phyloP scores from a whole-genome alignment of 2,888 invertebrate species.

The Campaea margaritaria region DNA sequence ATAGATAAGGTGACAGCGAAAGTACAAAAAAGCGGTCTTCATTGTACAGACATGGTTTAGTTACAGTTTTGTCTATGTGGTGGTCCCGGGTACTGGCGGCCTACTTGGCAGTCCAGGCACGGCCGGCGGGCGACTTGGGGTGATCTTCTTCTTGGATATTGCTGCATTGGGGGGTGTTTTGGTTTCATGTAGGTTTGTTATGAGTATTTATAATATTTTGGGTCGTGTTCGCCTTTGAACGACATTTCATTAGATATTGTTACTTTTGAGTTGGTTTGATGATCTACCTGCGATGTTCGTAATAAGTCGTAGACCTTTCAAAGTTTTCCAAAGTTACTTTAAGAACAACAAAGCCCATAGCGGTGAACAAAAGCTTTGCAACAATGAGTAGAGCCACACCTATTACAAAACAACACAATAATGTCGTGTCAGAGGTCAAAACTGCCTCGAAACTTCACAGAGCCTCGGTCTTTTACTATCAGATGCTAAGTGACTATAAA shows the following conservation, averaged over 20 bases:
- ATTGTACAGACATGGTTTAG: no score
- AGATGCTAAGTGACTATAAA: background rate
- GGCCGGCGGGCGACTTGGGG: background rate
- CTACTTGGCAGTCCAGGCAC: constrained; percentile 6
- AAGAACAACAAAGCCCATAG: background rate
- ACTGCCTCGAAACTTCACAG: background rate
- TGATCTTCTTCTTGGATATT: constrained; percentile 35
- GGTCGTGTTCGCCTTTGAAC: background rate
- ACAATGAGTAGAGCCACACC: background rate
- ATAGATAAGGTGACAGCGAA: no score
- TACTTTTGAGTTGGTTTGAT: background rate
- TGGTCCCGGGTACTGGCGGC: background rate
- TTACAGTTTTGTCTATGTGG: no score
- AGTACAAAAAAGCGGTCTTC: no score
- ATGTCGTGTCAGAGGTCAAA: background rate
- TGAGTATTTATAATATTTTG: constrained; percentile 10
- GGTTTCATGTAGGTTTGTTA: constrained; percentile 18
- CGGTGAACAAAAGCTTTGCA: background rate
- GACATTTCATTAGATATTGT: background rate
- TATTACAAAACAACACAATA: background rate
- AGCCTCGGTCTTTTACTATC: background rate
- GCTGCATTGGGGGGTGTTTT: constrained; percentile 31
- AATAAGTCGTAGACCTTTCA: background rate
- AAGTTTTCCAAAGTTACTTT: no score
- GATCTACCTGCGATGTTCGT: background rate